A percentile compares a stretch with the other conserved stretches of the same genome.
These are phyloP conservation scores for sheep (Ovis aries) DNA, from an alignment of 2,113 vertebrate species.

Conservation along the genomic window DNA sequence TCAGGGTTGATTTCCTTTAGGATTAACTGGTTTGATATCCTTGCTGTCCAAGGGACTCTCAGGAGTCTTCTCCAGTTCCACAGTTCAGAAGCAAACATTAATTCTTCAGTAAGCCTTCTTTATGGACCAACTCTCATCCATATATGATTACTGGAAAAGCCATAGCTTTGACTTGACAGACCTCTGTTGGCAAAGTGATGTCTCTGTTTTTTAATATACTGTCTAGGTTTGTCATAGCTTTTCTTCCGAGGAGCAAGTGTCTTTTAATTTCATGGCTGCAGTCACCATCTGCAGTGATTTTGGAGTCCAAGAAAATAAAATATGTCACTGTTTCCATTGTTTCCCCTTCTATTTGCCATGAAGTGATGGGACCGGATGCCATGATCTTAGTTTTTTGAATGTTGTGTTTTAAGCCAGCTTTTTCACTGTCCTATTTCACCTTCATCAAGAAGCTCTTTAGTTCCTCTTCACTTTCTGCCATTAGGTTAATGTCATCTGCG, in stretches of 20 bases:
- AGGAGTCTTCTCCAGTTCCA: not conserved
- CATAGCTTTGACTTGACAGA: not conserved
- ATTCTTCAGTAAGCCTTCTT: not conserved
- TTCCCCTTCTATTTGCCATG: not conserved
- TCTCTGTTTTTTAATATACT: not conserved
- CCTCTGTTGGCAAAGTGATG: not conserved
- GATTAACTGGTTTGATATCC: not conserved
- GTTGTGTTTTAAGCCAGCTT: not conserved
- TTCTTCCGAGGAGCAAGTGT: not conserved
- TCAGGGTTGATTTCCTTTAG: not conserved
- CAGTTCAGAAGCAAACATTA: not conserved
- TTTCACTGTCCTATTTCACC: not conserved
- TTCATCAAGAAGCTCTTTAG: not conserved
- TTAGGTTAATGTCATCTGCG: not conserved
- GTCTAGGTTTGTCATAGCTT: not conserved
- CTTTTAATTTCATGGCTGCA: not conserved
- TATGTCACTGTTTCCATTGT: not conserved
- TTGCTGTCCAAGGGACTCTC: not conserved
- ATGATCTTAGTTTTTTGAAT: not conserved
- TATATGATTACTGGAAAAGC: not conserved
- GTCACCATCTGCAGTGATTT: not conserved
- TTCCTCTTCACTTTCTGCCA: not conserved
- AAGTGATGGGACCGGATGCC: not conserved
- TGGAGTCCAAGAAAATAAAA: not conserved
- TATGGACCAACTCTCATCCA: not conserved